A percentile compares a stretch with the other conserved stretches of the same genome.
These are phyloP conservation scores for Apis laboriosa DNA, from an alignment of 1,140 invertebrate species.

Conservation along the genomic window DNA sequence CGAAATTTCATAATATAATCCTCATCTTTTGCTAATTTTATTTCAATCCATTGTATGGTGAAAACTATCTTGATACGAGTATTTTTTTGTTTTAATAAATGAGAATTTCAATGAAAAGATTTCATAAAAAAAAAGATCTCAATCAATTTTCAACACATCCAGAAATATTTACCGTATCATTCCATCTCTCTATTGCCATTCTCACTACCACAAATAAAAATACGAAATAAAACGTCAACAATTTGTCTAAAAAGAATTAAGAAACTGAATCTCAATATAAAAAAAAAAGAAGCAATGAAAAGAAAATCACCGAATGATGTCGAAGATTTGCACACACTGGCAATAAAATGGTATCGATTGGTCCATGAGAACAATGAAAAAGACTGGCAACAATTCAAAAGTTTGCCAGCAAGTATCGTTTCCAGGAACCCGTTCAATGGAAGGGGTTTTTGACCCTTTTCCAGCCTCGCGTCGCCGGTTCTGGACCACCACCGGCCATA, in stretches of 20 bases:
- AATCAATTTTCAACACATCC: background rate
- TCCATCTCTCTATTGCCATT: background rate
- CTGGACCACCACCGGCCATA: background rate
- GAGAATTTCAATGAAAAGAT: too few species aligned
- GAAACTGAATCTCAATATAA: background rate
- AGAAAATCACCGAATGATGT: background rate
- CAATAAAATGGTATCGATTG: slow-evolving; percentile 45
- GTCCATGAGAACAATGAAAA: slow-evolving; percentile 51
- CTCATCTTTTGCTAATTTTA: background rate
- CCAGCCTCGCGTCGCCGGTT: slow-evolving; percentile 6
- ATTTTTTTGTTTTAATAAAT: too few species aligned
- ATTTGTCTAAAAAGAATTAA: background rate
- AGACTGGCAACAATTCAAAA: slow-evolving; percentile 54
- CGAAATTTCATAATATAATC: background rate
- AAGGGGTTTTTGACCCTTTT: slow-evolving; percentile 42
- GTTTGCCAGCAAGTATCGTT: slow-evolving; percentile 41
- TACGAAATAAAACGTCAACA: background rate
- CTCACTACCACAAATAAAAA: background rate
- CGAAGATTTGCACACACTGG: slow-evolving; percentile 23
- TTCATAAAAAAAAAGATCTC: background rate
- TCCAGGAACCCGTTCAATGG: slow-evolving; percentile 26
- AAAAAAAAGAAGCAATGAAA: background rate
- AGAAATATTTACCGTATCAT: too few species aligned
- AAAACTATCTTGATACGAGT: background rate
- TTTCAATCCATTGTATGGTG: background rate